phyloP scores from a whole-genome alignment of 2,888 invertebrate genomes.

The Agrilus cyanescens region DNA sequence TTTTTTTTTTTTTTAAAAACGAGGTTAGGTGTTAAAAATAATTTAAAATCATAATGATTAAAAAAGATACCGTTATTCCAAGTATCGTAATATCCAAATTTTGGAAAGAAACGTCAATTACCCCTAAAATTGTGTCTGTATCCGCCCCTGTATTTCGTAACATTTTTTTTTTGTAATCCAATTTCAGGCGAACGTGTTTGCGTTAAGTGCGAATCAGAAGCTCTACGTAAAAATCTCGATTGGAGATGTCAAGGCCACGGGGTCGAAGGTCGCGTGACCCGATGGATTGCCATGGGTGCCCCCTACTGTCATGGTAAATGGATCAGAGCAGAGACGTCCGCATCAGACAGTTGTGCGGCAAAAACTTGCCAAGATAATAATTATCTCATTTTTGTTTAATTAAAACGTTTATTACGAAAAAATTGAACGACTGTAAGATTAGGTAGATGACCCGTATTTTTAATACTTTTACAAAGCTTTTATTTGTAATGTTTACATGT shows the following conservation, averaged over 20 bases:
- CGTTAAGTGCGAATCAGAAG: slow-evolving; percentile 73
- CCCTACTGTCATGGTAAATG: slow-evolving; percentile 84
- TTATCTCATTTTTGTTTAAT: slow-evolving; percentile 33
- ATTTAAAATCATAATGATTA: no score
- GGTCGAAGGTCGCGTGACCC: slow-evolving; percentile 57
- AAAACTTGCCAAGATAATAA: slow-evolving; percentile 26
- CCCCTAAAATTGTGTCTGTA: no score
- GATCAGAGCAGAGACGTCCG: slow-evolving; percentile 43
- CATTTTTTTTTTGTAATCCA: slow-evolving; percentile 6
- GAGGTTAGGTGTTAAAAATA: no score
- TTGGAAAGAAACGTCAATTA: no score
- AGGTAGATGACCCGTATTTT: no score
- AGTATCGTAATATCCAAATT: no score
- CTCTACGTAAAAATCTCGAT: slow-evolving; percentile 59
- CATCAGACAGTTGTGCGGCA: slow-evolving; percentile 26
- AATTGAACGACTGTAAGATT: not conserved
- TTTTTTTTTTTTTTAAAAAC: no score
- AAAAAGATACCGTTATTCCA: no score
- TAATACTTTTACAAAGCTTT: no score
- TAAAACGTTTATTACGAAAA: not conserved
- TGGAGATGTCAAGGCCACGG: slow-evolving; percentile 83
- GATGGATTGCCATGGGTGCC: slow-evolving; percentile 76
- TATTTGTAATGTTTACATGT: no score
- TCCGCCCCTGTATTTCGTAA: not conserved
- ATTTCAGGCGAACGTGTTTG: slow-evolving; percentile 60